Base-by-base conservation (phyloP, 2,888 invertebrate species). In the Drosophila fungiperda region DNA sequence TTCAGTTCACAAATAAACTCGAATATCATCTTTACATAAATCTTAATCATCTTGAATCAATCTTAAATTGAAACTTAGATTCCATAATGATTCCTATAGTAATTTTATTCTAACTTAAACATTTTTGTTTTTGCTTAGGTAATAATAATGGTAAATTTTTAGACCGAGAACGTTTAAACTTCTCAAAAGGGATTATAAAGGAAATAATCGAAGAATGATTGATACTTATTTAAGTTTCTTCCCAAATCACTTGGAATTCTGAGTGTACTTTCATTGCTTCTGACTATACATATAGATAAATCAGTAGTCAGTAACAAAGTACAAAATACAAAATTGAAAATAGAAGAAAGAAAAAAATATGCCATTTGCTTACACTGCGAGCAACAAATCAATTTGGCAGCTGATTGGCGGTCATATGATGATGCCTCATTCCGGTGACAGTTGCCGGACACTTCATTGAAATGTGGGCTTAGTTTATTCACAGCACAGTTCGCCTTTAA, bases 321-420 rank as follows among this genome's bases (percentile, higher is more conserved):
- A 17, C n/a, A 15, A 9, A 42, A 57, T 20, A 29, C 12, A 58
- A 23, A 23, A 59, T 40, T 15, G 17, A 20, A 61, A 40, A 38
- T 12, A 26, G 50, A 50, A 63, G 48, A 26, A 42, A 42, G 26
- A 26, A 54, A 8, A 38, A n/a, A 80, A 70, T 68, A 33, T 73
- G 58, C 50, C 54, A 67, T 64, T 55, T 55, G 45, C 20, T 48
- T 61, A 40, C 12, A 35, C 20, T 29, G n/a, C 26, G 11, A 54
- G 32, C 40, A 23, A 73, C 83, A 78, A 85, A 88, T 90, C 89
- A 72, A 68, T 76, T 88, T 79, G 83, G 90, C 86, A 88, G 76
- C 90, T 84, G 83, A 88, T 90, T 90, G 87, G 68, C 68, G 58
- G 89, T 90, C 90, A 84, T 84, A 84, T 84, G 83, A 84, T 83